A percentile compares a stretch with the other conserved stretches of the same genome.
phyloP scores from a whole-genome alignment of 2,888 invertebrate species.

The Scaptomyza cyrtandrae region DNA sequence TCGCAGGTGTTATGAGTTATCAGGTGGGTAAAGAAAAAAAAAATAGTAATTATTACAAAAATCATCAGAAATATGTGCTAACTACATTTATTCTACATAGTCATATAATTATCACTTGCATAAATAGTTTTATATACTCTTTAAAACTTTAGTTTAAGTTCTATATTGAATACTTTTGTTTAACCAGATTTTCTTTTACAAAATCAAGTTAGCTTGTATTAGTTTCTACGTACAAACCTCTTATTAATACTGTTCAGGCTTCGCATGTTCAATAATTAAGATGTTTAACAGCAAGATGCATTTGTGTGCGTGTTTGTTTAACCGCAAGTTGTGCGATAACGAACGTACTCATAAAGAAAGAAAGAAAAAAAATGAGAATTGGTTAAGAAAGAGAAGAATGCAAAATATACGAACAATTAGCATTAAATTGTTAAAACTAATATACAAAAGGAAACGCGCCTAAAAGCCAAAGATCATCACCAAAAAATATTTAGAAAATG shows the following conservation, averaged over 20 bases:
- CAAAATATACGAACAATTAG: constrained; percentile 58
- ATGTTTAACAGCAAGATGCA: constrained; percentile 1
- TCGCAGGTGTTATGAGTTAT: constrained; percentile 55
- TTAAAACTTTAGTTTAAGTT: not conserved
- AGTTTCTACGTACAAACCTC: not conserved
- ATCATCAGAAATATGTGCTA: constrained; percentile 2
- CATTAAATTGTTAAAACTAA: constrained; percentile 47
- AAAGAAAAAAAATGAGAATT: not conserved
- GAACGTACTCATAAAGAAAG: constrained; percentile 3
- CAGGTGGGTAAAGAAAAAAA: constrained; percentile 68
- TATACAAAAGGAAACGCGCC: constrained; percentile 18
- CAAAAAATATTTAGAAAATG: not conserved
- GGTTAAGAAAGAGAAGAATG: not conserved
- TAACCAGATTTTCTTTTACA: too few species aligned
- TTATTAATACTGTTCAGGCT: not conserved
- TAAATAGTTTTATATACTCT: not conserved
- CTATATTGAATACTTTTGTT: not conserved
- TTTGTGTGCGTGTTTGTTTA: not conserved
- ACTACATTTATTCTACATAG: constrained; percentile 4
- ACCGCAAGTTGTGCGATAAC: not conserved
- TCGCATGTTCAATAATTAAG: constrained; percentile 25
- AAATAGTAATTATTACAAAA: constrained; percentile 11
- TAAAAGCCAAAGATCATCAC: constrained; percentile 36
- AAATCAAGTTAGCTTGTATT: too few species aligned
- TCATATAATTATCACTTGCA: constrained; percentile 14